phyloP scores from a whole-genome alignment of 2,888 invertebrate species.

The Helleia helle region DNA sequence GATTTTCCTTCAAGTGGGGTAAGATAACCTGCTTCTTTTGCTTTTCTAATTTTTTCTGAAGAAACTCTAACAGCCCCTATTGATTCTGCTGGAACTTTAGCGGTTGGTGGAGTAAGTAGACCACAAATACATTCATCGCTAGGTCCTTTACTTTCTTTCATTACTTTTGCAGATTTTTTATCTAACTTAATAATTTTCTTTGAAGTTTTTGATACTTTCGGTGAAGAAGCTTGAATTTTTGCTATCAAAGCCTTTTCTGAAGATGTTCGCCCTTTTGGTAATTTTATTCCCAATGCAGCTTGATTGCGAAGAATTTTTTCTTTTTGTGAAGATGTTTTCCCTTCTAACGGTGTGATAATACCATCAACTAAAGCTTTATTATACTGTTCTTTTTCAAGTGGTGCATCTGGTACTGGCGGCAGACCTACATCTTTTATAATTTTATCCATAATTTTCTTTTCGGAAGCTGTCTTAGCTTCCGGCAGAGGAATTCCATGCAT shows the following conservation, averaged over 20 bases:
- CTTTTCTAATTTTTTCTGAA: conserved; percentile 14
- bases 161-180: conserved; percentile 23
- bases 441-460: conserved; percentile 21
- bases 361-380: conserved; percentile 25
- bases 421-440: conserved; percentile 21
- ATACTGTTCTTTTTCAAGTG: conserved; percentile 22
- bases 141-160: conserved; percentile 28
- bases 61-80: conserved; percentile 6
- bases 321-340: conserved; percentile 23
- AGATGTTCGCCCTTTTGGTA: conserved; percentile 21
- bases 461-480: conserved; percentile 26
- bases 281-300: conserved; percentile 20
- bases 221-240: conserved; percentile 19
- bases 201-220: conserved; percentile 1
- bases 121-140: conserved; percentile 29
- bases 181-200: conserved; percentile 14
- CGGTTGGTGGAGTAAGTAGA: conserved; percentile 8
- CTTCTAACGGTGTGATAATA: conserved; percentile 27
- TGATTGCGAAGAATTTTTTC: conserved; percentile 22
- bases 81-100: conserved; percentile 21
- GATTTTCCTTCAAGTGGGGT: conserved; percentile 21
- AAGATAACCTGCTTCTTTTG: conserved; percentile 22
- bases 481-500: conserved; percentile 24
- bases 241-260: conserved; percentile 24
- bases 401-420: conserved; percentile 18